These are phyloP conservation scores for Eptatretus burgeri DNA, from an alignment of 2,113 vertebrate species.

Conservation along the genomic window DNA sequence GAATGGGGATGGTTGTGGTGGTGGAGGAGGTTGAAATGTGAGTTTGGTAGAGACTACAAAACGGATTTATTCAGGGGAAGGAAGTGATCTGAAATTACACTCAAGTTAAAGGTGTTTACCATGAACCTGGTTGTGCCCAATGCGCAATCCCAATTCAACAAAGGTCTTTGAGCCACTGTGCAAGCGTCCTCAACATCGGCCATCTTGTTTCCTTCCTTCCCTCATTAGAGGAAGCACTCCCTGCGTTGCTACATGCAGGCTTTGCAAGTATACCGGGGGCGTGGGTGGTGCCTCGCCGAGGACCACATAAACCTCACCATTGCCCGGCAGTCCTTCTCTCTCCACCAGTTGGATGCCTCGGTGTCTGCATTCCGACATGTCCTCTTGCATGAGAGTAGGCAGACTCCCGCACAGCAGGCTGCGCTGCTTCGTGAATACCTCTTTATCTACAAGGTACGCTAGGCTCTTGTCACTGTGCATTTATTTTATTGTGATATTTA, in stretches of 20 bases:
- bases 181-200: too few species aligned
- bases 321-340: conserved; percentile 67
- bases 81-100: too few species aligned
- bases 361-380: conserved; percentile 68
- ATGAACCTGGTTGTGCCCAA: too few species aligned
- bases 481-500: too few species aligned
- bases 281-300: conserved; percentile 80
- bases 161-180: too few species aligned
- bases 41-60: too few species aligned
- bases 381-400: conserved; percentile 69
- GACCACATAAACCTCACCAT: conserved; percentile 98
- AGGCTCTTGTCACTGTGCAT: conserved; percentile 31
- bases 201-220: conserved; percentile 7
- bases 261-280: conserved; percentile 86
- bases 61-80: too few species aligned
- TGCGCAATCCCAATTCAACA: too few species aligned
- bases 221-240: conserved; percentile 47
- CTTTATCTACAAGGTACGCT: conserved; percentile 59
- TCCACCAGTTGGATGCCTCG: conserved; percentile 49
- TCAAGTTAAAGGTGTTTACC: too few species aligned
- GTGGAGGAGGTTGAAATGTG: too few species aligned
- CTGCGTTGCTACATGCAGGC: conserved; percentile 88
- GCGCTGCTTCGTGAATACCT: conserved; percentile 85
- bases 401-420: conserved; percentile 58
- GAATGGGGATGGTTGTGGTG: too few species aligned